phyloP scores from a whole-genome alignment of 2,797 vertebrate genomes.

The Rhadinocentrus ornatus region DNA sequence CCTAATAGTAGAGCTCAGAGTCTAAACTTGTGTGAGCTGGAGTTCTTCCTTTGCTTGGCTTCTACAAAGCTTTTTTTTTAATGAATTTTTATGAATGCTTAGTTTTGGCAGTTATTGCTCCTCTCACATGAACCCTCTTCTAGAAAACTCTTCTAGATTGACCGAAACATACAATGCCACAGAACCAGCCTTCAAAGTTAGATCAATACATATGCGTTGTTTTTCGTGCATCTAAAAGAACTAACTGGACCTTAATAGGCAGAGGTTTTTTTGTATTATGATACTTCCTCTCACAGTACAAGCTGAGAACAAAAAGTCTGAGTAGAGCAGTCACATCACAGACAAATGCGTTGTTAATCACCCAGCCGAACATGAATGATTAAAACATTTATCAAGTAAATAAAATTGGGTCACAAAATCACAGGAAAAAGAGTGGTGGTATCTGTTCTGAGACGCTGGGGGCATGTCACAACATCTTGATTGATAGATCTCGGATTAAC shows the following conservation, averaged over 20 bases:
- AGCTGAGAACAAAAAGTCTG: constrained; percentile 1
- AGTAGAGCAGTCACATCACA: background rate
- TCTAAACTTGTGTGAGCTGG: constrained; percentile 24
- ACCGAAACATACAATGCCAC: constrained; percentile 36
- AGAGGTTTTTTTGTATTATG: constrained; percentile 12
- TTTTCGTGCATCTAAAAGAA: background rate
- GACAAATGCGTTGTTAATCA: constrained; percentile 11
- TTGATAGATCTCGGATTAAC: background rate
- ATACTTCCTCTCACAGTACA: constrained; percentile 8
- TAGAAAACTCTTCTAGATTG: constrained; percentile 21
- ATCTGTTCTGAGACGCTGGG: too few relatives aligned
- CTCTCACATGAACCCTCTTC: constrained; percentile 28
- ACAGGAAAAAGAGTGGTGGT: background rate
- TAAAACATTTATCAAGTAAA: background rate
- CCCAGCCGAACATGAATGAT: background rate
- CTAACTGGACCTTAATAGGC: constrained; percentile 11
- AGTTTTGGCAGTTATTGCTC: constrained; percentile 23
- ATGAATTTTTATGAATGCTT: constrained; percentile 26
- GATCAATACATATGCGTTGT: constrained; percentile 7
- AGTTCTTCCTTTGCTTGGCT: constrained; percentile 16
- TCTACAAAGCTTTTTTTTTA: constrained; percentile 45
- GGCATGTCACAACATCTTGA: background rate
- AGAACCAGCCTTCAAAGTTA: constrained; percentile 10
- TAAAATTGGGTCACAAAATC: background rate
- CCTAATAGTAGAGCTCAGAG: constrained; percentile 15